A percentile compares a stretch with the other conserved stretches of the same genome.
phyloP scores from a whole-genome alignment of 2,797 vertebrate genomes.

The Anabas testudineus region DNA sequence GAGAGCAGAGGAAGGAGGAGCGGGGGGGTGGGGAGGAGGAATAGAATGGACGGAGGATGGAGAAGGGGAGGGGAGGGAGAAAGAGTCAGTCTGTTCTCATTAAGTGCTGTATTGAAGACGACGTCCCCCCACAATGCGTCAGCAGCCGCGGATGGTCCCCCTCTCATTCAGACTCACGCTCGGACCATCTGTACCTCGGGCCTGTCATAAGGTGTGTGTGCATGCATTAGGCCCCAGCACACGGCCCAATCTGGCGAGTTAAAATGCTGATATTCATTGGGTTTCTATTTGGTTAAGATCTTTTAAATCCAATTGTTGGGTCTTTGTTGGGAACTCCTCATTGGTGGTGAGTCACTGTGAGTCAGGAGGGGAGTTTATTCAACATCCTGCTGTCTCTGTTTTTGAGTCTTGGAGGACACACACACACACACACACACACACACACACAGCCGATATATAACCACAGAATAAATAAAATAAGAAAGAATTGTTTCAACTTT shows the following conservation, averaged over 20 bases:
- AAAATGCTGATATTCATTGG: constrained; percentile 74
- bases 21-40: constrained; percentile 38
- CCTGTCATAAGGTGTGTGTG: constrained; percentile 76
- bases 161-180: constrained; percentile 85
- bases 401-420: constrained; percentile 34
- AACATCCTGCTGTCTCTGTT: constrained; percentile 61
- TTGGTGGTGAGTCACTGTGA: constrained; percentile 54
- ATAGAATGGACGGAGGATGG: constrained; percentile 65
- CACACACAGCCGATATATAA: constrained; percentile 36
- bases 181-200: constrained; percentile 84
- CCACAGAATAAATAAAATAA: constrained; percentile 45
- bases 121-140: constrained; percentile 82
- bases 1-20: constrained; percentile 48
- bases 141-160: constrained; percentile 79
- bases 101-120: constrained; percentile 87
- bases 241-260: constrained; percentile 76
- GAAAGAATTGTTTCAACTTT: constrained; percentile 44
- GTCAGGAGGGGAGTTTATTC: constrained; percentile 60
- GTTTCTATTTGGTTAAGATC: constrained; percentile 79
- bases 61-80: constrained; percentile 62
- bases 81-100: constrained; percentile 89
- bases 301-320: constrained; percentile 76
- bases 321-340: constrained; percentile 61
- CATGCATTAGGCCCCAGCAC: constrained; percentile 75
- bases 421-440: background rate